Evolutionary conservation across 2,113 vertebrate genomes (phyloP).

Genomic region (Meriones unguiculatus): DNA sequence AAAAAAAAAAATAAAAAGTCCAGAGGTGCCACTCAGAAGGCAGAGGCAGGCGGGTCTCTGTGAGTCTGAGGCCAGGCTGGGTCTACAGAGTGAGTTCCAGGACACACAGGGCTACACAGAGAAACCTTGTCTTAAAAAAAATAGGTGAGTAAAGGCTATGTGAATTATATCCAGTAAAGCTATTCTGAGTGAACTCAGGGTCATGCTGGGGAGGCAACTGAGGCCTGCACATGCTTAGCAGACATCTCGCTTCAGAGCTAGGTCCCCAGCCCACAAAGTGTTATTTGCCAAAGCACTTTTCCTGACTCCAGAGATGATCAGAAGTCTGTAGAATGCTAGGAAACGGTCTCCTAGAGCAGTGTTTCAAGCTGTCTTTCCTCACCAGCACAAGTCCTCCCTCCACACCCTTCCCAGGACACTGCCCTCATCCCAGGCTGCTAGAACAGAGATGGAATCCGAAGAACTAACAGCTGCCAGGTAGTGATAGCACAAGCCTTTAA

Average conservation of each 20-base stretch:
- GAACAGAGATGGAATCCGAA: not conserved
- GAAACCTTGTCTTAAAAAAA: not conserved
- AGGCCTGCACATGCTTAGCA: not conserved
- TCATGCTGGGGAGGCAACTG: not conserved
- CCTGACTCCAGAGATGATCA: not conserved
- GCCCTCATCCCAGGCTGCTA: not conserved
- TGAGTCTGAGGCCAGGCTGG: not conserved
- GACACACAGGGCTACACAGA: not conserved
- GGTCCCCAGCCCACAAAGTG: not conserved
- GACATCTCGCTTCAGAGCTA: not conserved
- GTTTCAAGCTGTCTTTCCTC: not conserved
- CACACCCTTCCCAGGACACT: not conserved
- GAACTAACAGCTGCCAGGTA: not conserved
- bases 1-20: not conserved
- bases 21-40: no score
- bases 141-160: not conserved
- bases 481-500: not conserved
- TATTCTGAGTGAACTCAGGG: not conserved
- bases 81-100: not conserved
- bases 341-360: not conserved
- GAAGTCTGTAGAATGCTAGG: not conserved
- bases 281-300: not conserved
- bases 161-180: not conserved
- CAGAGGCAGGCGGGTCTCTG: not conserved
- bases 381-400: no score